Evolutionary conservation across 1,140 invertebrate genomes (phyloP).

Genomic region (Sycophaga agraensis): DNA sequence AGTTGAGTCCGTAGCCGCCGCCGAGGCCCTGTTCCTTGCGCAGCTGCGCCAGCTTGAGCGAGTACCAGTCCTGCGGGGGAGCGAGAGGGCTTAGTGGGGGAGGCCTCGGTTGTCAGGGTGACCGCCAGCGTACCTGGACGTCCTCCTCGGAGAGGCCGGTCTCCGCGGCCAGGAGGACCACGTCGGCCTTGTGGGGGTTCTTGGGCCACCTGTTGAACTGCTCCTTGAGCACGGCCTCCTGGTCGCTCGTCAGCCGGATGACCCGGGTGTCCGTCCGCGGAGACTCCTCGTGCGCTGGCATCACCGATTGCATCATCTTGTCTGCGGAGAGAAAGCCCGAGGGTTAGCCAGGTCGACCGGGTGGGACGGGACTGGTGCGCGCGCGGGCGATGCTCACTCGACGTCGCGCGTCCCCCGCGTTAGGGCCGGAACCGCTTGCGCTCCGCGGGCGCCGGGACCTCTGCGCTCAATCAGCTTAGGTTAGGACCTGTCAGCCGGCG

Average conservation of each 20-base stretch:
- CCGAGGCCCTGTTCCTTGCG: slow-evolving; percentile 59
- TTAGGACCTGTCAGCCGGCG: no score
- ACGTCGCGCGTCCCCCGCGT: no score
- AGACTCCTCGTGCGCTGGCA: slow-evolving; percentile 36
- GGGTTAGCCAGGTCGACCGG: no score
- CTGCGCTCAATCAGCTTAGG: no score
- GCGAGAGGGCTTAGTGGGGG: not conserved
- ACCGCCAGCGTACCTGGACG: slow-evolving; percentile 49
- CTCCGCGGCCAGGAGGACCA: slow-evolving; percentile 59
- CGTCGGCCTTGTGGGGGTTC: slow-evolving; percentile 57
- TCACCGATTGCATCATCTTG: slow-evolving; percentile 47
- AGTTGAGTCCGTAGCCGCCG: slow-evolving; percentile 45
- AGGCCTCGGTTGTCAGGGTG: no score
- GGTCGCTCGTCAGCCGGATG: slow-evolving; percentile 51
- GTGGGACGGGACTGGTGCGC: not conserved
- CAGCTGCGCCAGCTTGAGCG: slow-evolving; percentile 55
- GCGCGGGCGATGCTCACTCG: not conserved
- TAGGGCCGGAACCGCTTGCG: no score
- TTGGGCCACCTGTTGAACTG: slow-evolving; percentile 59
- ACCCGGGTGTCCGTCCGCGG: slow-evolving; percentile 34
- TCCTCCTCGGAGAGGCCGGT: slow-evolving; percentile 57
- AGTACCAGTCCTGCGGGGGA: slow-evolving; percentile 56
- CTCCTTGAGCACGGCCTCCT: slow-evolving; percentile 55
- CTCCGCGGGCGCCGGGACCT: not conserved
- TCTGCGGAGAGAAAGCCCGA: slow-evolving; percentile 29